phyloP scores from a whole-genome alignment of 2,888 invertebrate genomes.

The Eristalis arbustorum region DNA sequence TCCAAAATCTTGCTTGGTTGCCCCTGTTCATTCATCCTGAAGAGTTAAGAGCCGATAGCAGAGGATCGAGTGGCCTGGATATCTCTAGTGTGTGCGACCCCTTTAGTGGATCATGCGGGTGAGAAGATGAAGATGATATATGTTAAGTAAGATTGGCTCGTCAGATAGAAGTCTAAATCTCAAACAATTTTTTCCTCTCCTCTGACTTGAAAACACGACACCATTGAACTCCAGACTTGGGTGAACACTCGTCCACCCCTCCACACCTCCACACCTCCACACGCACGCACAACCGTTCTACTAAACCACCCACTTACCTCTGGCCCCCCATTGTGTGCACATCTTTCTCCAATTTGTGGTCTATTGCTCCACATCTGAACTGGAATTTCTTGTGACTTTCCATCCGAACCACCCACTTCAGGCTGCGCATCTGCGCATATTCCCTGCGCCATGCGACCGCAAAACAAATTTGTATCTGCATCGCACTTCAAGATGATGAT shows the following conservation, averaged over 20 bases:
- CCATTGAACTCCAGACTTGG: not conserved
- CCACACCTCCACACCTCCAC: not conserved
- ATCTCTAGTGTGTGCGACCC: no score
- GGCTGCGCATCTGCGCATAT: not conserved
- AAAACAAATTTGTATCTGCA: slow-evolving; percentile 39
- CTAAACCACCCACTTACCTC: not conserved
- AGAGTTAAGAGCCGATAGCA: no score
- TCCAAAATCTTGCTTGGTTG: no score
- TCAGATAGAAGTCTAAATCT: no score
- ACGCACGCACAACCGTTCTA: not conserved
- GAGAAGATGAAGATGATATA: no score
- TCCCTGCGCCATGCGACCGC: not conserved
- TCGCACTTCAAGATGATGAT: slow-evolving; percentile 17
- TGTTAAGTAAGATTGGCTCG: not conserved
- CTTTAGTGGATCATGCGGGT: no score
- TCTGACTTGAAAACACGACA: not conserved
- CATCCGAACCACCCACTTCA: not conserved
- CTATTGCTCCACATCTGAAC: not conserved
- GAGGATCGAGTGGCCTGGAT: no score
- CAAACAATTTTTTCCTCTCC: no score
- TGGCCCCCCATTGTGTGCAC: not conserved
- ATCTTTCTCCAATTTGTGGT: not conserved
- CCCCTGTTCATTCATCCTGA: no score
- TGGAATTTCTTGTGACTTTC: not conserved
- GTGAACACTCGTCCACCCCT: not conserved